phyloP scores from a whole-genome alignment of 2,113 vertebrate genomes.

The Sander vitreus region DNA sequence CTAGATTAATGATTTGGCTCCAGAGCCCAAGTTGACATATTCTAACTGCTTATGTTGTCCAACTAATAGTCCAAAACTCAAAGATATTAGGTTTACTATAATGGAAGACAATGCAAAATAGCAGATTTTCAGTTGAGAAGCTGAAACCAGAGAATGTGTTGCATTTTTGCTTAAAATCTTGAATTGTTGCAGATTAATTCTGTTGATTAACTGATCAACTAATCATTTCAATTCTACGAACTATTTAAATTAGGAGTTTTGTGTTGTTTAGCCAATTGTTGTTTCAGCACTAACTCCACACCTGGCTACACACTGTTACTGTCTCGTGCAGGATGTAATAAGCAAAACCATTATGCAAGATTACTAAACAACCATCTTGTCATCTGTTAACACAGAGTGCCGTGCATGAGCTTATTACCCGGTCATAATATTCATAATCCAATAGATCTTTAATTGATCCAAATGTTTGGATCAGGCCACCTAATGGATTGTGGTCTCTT shows the following conservation, averaged over 20 bases:
- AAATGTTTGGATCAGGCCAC: slow-evolving; percentile 22
- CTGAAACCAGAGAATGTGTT: neutral
- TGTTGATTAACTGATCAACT: neutral
- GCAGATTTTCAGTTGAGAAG: neutral
- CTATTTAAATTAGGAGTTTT: neutral
- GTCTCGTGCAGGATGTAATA: slow-evolving; percentile 10
- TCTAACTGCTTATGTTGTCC: neutral
- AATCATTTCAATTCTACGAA: neutral
- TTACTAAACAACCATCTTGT: slow-evolving; percentile 40
- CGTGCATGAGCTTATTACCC: slow-evolving; percentile 40
- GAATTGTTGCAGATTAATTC: neutral
- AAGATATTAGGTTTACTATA: neutral
- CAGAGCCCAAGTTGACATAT: neutral
- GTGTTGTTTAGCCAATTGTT: neutral
- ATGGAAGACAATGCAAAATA: neutral
- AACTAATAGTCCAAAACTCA: neutral
- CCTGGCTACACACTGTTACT: neutral
- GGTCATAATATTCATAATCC: slow-evolving; percentile 48
- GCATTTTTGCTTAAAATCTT: neutral
- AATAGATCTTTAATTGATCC: slow-evolving; percentile 41
- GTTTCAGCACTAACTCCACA: neutral
- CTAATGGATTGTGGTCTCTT: neutral
- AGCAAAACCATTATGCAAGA: slow-evolving; percentile 17
- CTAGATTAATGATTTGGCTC: neutral
- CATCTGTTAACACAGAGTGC: slow-evolving; percentile 41